Evolutionary conservation across 2,797 vertebrate genomes (phyloP), one percentile per base, ranked within the genome.

Genomic region (Diceros bicornis): DNA sequence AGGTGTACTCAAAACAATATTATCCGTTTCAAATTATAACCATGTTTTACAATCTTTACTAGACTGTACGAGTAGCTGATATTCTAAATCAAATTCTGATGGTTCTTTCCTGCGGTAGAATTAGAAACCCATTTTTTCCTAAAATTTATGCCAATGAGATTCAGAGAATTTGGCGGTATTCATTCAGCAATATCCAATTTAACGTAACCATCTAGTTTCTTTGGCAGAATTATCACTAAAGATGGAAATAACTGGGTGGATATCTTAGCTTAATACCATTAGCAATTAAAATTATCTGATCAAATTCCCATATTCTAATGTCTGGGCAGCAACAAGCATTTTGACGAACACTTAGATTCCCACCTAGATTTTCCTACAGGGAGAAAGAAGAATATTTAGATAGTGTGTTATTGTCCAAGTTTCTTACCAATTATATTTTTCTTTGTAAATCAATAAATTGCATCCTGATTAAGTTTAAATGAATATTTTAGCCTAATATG

Each of bases 1-100:
- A 82, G 88, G 37, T 72, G 12, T 82, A 44, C 75, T 81, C 68
- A 97, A 66, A 82, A 89, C 57, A 93, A 52, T 78, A 93, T 92
- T 95, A 89, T 94, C 90, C 97, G 77, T 86, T 96, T 89, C 25
- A 77, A 96, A 55, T 59, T 50, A 88, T 90, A 89, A 86, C 50
- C 66, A 37, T 71, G 71, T 91, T 89, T 96, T n/a, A 94, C 96
- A 94, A 69, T n/a, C 37, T 81, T 94, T 89, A 61, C 23, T 59
- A 79, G 64, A 87, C 32, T 66, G 9, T 68, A 37, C 4, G 75
- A 34, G 37, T 62, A 84, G 32, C 55, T 93, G 57, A 59, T 94
- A 90, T 86, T 84, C 74, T 96, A 96, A 97, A 83, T 62, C 55
- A 92, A 90, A 79, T 85, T 78, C n/a, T 78, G 32, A 85, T 74